These are phyloP conservation scores for Chrysolina haemoptera DNA, from an alignment of 2,888 invertebrate species.

Conservation along the genomic window DNA sequence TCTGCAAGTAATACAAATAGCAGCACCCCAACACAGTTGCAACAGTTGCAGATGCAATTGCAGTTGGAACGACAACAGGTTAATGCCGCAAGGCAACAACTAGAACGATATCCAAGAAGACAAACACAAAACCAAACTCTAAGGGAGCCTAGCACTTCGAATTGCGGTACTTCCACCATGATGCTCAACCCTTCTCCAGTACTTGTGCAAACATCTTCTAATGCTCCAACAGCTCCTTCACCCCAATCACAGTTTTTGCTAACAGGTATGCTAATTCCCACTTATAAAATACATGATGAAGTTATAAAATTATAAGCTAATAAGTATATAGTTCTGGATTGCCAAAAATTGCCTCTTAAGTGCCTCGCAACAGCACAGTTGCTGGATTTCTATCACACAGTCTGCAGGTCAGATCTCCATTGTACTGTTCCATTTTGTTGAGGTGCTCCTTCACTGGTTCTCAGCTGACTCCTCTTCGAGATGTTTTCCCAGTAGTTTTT, in stretches of 20 bases:
- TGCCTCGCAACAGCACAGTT: too few relatives aligned
- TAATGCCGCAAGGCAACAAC: conserved; percentile 87
- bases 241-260: conserved; percentile 66
- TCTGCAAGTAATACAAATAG: conserved; percentile 72
- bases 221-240: conserved; percentile 61
- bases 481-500: too few relatives aligned
- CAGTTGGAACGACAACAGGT: conserved; percentile 93
- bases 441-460: too few relatives aligned
- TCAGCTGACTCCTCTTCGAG: too few relatives aligned
- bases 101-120: conserved; percentile 90
- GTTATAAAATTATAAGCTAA: too few relatives aligned
- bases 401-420: too few relatives aligned
- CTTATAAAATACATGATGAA: too few relatives aligned
- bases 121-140: conserved; percentile 75
- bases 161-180: conserved; percentile 61
- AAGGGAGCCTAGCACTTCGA: conserved; percentile 59
- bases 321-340: too few relatives aligned
- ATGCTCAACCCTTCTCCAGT: conserved; percentile 66
- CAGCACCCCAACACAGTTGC: conserved; percentile 84
- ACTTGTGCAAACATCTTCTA: conserved; percentile 63
- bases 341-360: too few relatives aligned
- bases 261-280: conserved; percentile 55
- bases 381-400: too few relatives aligned
- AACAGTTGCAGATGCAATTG: conserved; percentile 96
- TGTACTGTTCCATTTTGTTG: too few relatives aligned